These are phyloP conservation scores for Bovichtus diacanthus DNA, from an alignment of 2,797 vertebrate genomes.

Conservation along the genomic window DNA sequence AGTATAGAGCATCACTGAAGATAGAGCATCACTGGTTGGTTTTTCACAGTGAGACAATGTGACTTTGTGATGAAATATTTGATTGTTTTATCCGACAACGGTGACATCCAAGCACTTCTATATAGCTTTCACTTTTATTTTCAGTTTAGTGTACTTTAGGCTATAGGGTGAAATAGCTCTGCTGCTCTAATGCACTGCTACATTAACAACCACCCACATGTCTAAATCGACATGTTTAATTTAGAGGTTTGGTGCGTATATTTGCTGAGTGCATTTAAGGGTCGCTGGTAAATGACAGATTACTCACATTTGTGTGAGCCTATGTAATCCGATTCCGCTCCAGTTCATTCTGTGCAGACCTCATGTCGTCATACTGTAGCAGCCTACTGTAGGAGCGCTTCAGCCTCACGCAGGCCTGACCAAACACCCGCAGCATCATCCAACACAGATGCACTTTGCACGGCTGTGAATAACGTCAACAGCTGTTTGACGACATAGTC, in stretches of 20 bases:
- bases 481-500: constrained; percentile 11
- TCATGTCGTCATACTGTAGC: constrained; percentile 80
- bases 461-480: not conserved
- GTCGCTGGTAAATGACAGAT: constrained; percentile 82
- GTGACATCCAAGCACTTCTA: not conserved
- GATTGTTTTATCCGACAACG: not conserved
- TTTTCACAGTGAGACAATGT: not conserved
- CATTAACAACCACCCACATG: constrained; percentile 42
- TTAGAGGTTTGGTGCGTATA: constrained; percentile 47
- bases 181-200: constrained; percentile 27
- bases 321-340: constrained; percentile 85
- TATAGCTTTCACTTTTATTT: constrained; percentile 8
- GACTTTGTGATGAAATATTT: constrained; percentile 5
- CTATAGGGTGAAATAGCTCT: constrained; percentile 14
- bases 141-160: constrained; percentile 15
- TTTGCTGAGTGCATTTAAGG: constrained; percentile 64
- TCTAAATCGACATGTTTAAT: constrained; percentile 60
- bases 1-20: not conserved
- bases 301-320: constrained; percentile 84
- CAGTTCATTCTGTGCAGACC: constrained; percentile 85
- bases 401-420: constrained; percentile 68
- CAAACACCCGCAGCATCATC: constrained; percentile 65
- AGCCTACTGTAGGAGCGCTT: constrained; percentile 71
- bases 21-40: not conserved
- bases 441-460: constrained; percentile 62